Percentiles rank a stretch among this genome's conserved stretches.
phyloP scores from a whole-genome alignment of 2,113 vertebrate genomes.

The Ciconia stormi region DNA sequence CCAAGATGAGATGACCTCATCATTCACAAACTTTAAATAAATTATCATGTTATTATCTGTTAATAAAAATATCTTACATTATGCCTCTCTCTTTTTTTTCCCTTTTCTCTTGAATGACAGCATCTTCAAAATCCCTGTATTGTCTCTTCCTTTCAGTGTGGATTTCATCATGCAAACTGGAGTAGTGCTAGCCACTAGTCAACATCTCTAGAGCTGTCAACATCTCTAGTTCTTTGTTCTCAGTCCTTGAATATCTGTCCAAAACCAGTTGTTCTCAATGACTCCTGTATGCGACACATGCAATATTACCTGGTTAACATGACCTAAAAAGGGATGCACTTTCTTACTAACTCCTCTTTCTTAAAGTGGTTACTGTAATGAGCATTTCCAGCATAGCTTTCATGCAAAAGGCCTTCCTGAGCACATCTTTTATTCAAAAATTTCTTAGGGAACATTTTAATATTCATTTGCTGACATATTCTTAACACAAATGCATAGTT shows the following conservation, averaged over 20 bases:
- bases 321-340: not conserved
- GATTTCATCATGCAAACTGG: not conserved
- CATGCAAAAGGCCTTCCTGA: not conserved
- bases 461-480: not conserved
- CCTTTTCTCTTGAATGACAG: not conserved
- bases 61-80: not conserved
- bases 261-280: not conserved
- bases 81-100: not conserved
- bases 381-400: not conserved
- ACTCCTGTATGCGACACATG: not conserved
- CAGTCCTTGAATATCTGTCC: not conserved
- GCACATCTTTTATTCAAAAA: not conserved
- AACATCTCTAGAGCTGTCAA: not conserved
- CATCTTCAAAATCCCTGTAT: not conserved
- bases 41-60: not conserved
- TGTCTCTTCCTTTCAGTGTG: not conserved
- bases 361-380: not conserved
- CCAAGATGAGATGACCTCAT: not conserved
- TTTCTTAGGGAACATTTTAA: not conserved
- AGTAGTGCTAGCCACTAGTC: not conserved
- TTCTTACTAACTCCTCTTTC: not conserved
- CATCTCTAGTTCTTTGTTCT: not conserved
- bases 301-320: not conserved
- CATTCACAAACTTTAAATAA: not conserved
- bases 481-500: not conserved